Percentiles rank a stretch among this genome's conserved stretches.
Evolutionary conservation across 1,140 invertebrate genomes (phyloP).

Genomic region (Gryllus bimaculatus): DNA sequence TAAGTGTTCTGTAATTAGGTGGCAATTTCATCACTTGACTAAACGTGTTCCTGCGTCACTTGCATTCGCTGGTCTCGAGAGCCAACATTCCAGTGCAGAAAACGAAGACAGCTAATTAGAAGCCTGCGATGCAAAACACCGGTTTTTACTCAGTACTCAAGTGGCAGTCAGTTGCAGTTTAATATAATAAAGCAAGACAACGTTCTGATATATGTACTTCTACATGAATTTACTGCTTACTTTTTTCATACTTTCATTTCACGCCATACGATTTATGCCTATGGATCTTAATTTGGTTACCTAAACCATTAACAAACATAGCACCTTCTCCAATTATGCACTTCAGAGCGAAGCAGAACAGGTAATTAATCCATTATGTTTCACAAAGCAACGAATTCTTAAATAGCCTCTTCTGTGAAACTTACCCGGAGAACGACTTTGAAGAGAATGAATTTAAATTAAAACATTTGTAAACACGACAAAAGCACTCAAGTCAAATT

Average conservation of each 20-base stretch:
- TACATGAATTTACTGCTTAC: background rate
- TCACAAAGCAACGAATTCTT: background rate
- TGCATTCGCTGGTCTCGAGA: too few relatives aligned
- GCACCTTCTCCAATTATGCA: background rate
- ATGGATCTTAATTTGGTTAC: background rate
- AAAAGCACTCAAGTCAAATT: background rate
- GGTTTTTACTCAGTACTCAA: background rate
- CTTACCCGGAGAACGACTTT: background rate
- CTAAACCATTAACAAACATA: constrained; percentile 5
- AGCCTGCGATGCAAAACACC: background rate
- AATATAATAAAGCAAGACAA: background rate
- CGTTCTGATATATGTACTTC: background rate
- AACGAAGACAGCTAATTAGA: background rate
- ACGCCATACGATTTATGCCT: background rate
- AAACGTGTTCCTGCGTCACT: too few relatives aligned
- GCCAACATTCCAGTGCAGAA: too few relatives aligned
- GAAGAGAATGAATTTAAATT: background rate
- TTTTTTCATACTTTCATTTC: background rate
- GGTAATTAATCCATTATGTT: background rate
- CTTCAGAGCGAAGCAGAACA: background rate
- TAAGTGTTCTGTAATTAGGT: too few relatives aligned
- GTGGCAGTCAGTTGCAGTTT: background rate
- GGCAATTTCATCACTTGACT: too few relatives aligned
- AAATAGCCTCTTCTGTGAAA: background rate
- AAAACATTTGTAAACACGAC: constrained; percentile 5